Evolutionary conservation across 2,888 invertebrate genomes (phyloP).

Genomic region (Aricia artaxerxes): DNA sequence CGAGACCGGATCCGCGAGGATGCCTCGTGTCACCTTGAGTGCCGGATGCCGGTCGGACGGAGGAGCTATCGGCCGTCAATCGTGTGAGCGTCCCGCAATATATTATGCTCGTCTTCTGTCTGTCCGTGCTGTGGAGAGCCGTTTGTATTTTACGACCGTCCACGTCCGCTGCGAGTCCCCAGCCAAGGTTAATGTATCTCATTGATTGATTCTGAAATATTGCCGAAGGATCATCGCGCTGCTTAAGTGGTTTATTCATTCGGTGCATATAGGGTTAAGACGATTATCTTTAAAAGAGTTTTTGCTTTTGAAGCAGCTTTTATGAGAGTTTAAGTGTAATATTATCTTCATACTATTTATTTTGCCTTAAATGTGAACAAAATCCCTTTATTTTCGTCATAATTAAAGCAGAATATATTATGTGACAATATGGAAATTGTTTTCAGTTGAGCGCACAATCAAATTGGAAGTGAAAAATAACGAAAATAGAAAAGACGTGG

Average conservation of each 20-base stretch:
- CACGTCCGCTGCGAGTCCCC: conserved; percentile 70
- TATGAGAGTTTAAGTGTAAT: background rate
- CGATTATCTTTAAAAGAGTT: background rate
- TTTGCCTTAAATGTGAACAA: background rate
- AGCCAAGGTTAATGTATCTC: conserved; percentile 66
- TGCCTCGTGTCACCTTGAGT: conserved; percentile 75
- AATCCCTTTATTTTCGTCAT: background rate
- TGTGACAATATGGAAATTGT: conserved; percentile 40
- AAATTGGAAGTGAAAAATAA: conserved; percentile 45
- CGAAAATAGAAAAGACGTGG: conserved; percentile 71
- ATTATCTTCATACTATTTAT: background rate
- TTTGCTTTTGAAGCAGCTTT: background rate
- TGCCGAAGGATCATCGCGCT: background rate
- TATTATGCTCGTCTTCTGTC: conserved; percentile 68
- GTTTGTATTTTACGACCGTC: conserved; percentile 75
- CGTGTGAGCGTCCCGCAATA: conserved; percentile 70
- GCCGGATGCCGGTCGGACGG: conserved; percentile 72
- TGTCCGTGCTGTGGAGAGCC: conserved; percentile 65
- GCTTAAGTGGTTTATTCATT: background rate
- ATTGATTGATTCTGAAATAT: conserved; percentile 41
- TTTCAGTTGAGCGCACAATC: background rate
- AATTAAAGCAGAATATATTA: background rate
- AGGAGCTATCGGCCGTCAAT: conserved; percentile 76
- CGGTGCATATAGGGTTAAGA: background rate
- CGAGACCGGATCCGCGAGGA: conserved; percentile 71